A percentile compares a stretch with the other conserved stretches of the same genome.
Evolutionary conservation across 2,797 vertebrate species (phyloP).

Genomic region (Schizopygopsis malacanthus): DNA sequence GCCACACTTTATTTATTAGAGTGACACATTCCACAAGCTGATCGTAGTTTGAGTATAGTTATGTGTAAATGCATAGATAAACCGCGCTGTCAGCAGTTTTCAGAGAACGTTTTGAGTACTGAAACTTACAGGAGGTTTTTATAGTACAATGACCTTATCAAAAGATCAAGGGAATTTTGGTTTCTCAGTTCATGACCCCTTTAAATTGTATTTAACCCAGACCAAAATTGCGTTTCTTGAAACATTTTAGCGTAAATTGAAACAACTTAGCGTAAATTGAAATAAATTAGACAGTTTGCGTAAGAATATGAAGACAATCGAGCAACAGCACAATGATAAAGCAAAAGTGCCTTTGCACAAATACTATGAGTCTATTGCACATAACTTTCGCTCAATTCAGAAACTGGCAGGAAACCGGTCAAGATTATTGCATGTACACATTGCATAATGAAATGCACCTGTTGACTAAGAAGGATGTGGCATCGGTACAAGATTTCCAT

Average conservation of each 20-base stretch:
- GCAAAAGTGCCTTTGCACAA: background rate
- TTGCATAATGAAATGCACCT: conserved; percentile 45
- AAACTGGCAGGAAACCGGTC: conserved; percentile 16
- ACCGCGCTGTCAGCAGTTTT: too few relatives aligned
- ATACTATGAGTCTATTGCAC: background rate
- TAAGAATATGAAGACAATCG: background rate
- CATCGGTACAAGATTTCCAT: conserved; percentile 43
- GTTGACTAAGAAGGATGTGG: conserved; percentile 45
- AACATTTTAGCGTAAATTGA: background rate
- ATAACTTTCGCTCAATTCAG: background rate
- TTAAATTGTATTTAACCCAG: background rate
- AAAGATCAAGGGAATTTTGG: too few relatives aligned
- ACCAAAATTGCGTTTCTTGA: background rate
- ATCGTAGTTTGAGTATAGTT: too few relatives aligned
- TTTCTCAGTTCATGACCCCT: background rate
- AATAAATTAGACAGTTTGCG: background rate
- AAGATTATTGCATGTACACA: conserved; percentile 24
- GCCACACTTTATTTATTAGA: too few relatives aligned
- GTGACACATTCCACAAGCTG: too few relatives aligned
- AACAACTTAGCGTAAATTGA: background rate
- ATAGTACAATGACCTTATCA: too few relatives aligned
- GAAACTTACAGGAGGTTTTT: too few relatives aligned
- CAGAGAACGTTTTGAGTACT: too few relatives aligned
- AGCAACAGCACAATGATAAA: background rate
- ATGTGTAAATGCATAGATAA: too few relatives aligned